Evolutionary conservation across 2,888 invertebrate species (phyloP).

Genomic region (Ophion ellenae): DNA sequence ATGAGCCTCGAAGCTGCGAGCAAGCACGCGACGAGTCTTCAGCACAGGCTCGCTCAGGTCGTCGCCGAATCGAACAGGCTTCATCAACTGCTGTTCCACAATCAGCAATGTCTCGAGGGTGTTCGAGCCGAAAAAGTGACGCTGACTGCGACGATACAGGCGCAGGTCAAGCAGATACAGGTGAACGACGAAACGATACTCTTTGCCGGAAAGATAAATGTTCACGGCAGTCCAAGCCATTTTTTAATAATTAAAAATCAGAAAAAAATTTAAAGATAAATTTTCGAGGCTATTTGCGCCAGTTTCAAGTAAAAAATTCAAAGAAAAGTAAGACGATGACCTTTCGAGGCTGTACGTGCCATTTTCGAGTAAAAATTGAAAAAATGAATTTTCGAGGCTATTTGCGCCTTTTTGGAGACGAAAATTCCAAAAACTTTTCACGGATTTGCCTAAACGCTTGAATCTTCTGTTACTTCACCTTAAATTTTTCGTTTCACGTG

Average conservation of each 20-base stretch:
- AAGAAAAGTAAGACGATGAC: too few relatives aligned
- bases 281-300: neutral
- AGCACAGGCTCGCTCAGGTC: constrained; percentile 84
- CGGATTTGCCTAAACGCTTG: too few relatives aligned
- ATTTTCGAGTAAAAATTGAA: neutral
- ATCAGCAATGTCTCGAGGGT: constrained; percentile 85
- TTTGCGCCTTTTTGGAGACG: neutral
- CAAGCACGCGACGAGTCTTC: constrained; percentile 84
- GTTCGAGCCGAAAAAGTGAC: constrained; percentile 79
- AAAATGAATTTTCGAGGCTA: neutral
- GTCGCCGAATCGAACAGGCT: constrained; percentile 84
- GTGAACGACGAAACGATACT: constrained; percentile 48
- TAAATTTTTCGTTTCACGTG: neutral
- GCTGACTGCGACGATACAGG: constrained; percentile 73
- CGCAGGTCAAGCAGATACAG: constrained; percentile 55
- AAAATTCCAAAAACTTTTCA: neutral
- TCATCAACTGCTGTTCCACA: constrained; percentile 84
- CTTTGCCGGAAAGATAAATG: neutral
- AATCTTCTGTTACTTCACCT: too few relatives aligned
- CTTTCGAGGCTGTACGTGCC: neutral
- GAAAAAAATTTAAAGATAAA: neutral
- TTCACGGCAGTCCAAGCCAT: neutral
- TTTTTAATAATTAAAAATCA: neutral
- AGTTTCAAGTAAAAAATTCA: neutral
- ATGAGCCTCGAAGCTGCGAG: constrained; percentile 85